These are phyloP conservation scores for Notarius lentiginosus DNA, from an alignment of 2,113 vertebrate species.

Conservation along the genomic window DNA sequence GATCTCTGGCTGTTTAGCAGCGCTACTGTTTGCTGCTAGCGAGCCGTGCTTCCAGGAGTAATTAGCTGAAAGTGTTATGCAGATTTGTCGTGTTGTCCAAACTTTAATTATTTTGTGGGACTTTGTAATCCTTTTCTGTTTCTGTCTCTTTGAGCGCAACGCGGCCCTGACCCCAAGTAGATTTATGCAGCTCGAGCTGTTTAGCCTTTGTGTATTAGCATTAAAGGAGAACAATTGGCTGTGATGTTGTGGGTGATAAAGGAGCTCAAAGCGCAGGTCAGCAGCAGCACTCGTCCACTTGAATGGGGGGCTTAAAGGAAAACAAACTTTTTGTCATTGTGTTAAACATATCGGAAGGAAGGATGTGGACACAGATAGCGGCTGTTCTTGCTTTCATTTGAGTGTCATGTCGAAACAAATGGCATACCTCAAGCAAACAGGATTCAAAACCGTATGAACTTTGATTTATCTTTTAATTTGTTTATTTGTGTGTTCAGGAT, in stretches of 20 bases:
- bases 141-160: constrained; percentile 68
- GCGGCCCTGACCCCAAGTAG: constrained; percentile 54
- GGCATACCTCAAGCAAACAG: not conserved
- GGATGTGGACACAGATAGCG: constrained; percentile 23
- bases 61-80: constrained; percentile 74
- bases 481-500: constrained; percentile 57
- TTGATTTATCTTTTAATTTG: constrained; percentile 35
- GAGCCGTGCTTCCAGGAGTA: constrained; percentile 69
- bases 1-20: constrained; percentile 77
- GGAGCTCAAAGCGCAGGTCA: constrained; percentile 67
- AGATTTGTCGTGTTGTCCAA: constrained; percentile 64
- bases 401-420: not conserved
- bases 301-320: constrained; percentile 68
- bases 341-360: constrained; percentile 44
- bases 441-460: not conserved
- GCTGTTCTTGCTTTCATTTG: not conserved
- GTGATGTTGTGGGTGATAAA: constrained; percentile 70
- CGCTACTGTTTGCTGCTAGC: constrained; percentile 47
- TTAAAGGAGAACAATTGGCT: constrained; percentile 69
- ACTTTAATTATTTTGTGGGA: constrained; percentile 55
- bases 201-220: constrained; percentile 64
- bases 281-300: constrained; percentile 61
- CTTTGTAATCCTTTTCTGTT: constrained; percentile 44
- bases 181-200: constrained; percentile 62
- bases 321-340: constrained; percentile 62